Evolutionary conservation across 2,113 vertebrate genomes (phyloP).

Genomic region (Tetrao urogallus): DNA sequence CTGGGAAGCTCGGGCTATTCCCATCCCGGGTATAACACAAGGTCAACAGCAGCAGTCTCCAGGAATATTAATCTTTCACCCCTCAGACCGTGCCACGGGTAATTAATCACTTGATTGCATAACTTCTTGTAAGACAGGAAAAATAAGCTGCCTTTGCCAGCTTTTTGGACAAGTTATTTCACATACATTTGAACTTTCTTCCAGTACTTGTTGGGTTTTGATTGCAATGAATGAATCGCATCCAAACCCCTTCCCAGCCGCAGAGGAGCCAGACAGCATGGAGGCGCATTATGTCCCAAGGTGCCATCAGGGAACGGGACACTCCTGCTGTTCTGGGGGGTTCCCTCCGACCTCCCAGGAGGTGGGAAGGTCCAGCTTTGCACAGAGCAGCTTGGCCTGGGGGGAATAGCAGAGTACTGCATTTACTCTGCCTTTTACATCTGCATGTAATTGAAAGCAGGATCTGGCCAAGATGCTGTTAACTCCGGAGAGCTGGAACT

Average conservation of each 20-base stretch:
- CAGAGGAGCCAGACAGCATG: slow-evolving; percentile 29
- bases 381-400: neutral
- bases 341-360: neutral
- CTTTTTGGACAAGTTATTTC: slow-evolving; percentile 69
- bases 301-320: neutral
- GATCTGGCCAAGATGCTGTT: slow-evolving; percentile 16
- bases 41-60: slow-evolving; percentile 73
- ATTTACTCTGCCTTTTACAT: neutral
- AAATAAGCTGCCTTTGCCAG: slow-evolving; percentile 73
- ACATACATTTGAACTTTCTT: slow-evolving; percentile 74
- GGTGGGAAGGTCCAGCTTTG: neutral
- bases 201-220: slow-evolving; percentile 66
- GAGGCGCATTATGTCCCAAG: rapidly evolving
- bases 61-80: slow-evolving; percentile 76
- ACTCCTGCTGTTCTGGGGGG: neutral
- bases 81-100: slow-evolving; percentile 63
- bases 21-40: slow-evolving; percentile 63
- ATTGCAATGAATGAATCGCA: slow-evolving; percentile 54
- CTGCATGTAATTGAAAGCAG: slow-evolving; percentile 54
- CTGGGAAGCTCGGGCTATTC: slow-evolving; percentile 66
- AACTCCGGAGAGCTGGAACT: slow-evolving; percentile 41
- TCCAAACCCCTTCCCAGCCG: slow-evolving; percentile 35
- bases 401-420: neutral
- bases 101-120: slow-evolving; percentile 75
- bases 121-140: slow-evolving; percentile 77